Evolutionary conservation across 2,113 vertebrate genomes (phyloP).

Genomic region (Bos javanicus): DNA sequence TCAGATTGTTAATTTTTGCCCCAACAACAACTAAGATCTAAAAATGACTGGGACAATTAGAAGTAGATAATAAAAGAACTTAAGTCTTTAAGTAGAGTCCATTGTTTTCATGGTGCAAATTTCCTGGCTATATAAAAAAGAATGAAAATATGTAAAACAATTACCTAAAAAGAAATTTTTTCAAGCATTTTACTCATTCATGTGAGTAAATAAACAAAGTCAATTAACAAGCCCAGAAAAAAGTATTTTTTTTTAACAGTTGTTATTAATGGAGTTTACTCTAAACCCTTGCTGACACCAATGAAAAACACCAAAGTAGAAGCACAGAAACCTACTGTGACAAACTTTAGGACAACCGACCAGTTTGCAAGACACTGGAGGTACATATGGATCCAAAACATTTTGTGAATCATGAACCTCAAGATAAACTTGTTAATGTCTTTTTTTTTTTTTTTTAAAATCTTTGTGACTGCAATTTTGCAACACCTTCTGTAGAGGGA

Average conservation of each 20-base stretch:
- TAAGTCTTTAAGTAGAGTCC: neutral
- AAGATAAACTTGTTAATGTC: neutral
- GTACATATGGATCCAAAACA: neutral
- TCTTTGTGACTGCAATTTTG: constrained; percentile 48
- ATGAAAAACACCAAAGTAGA: neutral
- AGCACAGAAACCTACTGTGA: neutral
- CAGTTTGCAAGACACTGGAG: neutral
- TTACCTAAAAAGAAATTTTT: neutral
- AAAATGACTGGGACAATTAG: constrained; percentile 8
- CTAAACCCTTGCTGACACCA: neutral
- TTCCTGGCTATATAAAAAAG: neutral
- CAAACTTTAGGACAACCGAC: neutral
- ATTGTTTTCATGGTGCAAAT: neutral
- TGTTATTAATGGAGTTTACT: neutral
- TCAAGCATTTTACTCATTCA: neutral
- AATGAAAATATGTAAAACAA: neutral
- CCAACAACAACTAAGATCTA: neutral
- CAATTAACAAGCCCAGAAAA: neutral
- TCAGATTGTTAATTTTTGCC: neutral
- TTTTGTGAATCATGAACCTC: neutral
- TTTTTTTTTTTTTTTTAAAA: neutral
- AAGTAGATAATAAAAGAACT: neutral
- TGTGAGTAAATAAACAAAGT: neutral
- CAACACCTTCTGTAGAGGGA: constrained; percentile 75
- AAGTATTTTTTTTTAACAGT: neutral